phyloP scores from a whole-genome alignment of 2,113 vertebrate genomes.

The Clarias macrocephalus region DNA sequence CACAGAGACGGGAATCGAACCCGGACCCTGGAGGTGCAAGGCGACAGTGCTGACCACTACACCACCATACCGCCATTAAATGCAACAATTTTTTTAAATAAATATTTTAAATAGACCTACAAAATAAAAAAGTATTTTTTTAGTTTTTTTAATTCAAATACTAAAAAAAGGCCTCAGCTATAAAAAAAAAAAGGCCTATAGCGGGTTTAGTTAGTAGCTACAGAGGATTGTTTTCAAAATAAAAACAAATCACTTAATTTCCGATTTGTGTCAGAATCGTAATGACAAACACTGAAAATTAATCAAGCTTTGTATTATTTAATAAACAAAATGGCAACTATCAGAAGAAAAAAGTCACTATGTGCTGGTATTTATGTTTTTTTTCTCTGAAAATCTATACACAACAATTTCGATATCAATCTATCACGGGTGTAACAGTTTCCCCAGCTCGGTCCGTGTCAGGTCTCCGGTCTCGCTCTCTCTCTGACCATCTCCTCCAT shows the following conservation, averaged over 20 bases:
- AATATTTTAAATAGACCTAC: no score
- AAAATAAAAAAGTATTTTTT: no score
- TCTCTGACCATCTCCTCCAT: constrained; percentile 51
- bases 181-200: no score
- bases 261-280: neutral
- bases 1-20: no score
- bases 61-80: no score
- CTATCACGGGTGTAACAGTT: neutral
- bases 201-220: no score
- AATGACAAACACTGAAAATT: neutral
- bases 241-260: neutral
- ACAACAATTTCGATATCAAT: neutral
- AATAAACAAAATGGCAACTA: neutral
- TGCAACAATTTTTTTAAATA: no score
- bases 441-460: neutral
- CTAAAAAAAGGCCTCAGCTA: no score
- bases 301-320: neutral
- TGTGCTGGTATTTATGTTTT: neutral
- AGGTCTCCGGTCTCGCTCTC: neutral
- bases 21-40: no score
- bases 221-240: no score
- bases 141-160: no score
- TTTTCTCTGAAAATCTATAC: neutral
- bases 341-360: neutral
- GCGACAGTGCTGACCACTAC: no score